These are phyloP conservation scores for Pollenia griseotomentosa DNA, from an alignment of 2,888 invertebrate species.

Conservation along the genomic window DNA sequence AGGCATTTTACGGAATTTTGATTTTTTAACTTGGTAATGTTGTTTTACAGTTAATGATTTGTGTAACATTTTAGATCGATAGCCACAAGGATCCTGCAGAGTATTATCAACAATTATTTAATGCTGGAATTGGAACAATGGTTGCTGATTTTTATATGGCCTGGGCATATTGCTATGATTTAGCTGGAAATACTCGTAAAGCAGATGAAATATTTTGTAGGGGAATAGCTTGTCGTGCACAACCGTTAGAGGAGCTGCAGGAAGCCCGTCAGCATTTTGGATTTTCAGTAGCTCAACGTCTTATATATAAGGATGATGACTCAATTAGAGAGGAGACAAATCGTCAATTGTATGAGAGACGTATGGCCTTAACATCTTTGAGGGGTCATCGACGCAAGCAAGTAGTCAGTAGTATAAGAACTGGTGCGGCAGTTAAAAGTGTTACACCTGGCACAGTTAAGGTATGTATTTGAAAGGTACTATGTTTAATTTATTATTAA, in stretches of 20 bases:
- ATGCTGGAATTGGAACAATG: slow-evolving; percentile 91
- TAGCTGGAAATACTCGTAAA: slow-evolving; percentile 91
- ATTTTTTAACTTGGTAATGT: too few species aligned
- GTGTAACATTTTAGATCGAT: slow-evolving; percentile 87
- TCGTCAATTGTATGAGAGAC: slow-evolving; percentile 88
- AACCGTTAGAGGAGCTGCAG: slow-evolving; percentile 91
- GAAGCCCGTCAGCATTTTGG: slow-evolving; percentile 89
- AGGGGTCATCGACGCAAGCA: slow-evolving; percentile 87
- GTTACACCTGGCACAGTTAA: slow-evolving; percentile 80
- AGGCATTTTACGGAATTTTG: too few species aligned
- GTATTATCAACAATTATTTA: slow-evolving; percentile 92
- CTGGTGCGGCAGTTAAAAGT: slow-evolving; percentile 82
- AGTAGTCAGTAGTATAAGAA: slow-evolving; percentile 85
- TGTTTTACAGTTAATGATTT: neutral
- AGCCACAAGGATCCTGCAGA: slow-evolving; percentile 90
- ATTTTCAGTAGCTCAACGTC: slow-evolving; percentile 81
- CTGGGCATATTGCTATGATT: slow-evolving; percentile 95
- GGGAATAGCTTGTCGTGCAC: slow-evolving; percentile 91
- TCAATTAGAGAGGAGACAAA: slow-evolving; percentile 86
- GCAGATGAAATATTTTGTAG: slow-evolving; percentile 92
- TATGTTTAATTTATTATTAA: slow-evolving; percentile 2
- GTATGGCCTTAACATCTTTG: slow-evolving; percentile 91
- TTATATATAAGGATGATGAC: slow-evolving; percentile 86
- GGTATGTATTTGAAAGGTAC: slow-evolving; percentile 73
- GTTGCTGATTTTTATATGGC: slow-evolving; percentile 94